These are phyloP conservation scores for Epizoanthus illoricatus DNA, from an alignment of 92 coral and sea anemone species.

Conservation along the genomic window DNA sequence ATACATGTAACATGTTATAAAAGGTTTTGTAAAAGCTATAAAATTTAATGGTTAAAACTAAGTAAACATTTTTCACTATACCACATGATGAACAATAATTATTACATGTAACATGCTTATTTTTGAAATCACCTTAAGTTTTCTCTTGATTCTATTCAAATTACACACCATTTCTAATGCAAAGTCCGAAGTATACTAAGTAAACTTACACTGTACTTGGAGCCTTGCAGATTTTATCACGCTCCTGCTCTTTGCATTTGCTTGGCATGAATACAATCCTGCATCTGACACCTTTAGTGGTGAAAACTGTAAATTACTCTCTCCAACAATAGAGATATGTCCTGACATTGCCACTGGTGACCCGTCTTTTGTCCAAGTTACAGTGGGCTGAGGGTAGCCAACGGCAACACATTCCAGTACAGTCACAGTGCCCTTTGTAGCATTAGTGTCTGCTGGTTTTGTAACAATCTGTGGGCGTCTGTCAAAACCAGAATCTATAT, in stretches of 20 bases:
- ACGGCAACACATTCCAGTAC: constrained; percentile 70
- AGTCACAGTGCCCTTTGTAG: constrained; percentile 56
- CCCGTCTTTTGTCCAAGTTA: constrained; percentile 79
- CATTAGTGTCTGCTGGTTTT: constrained; percentile 50
- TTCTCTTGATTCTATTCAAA: no score
- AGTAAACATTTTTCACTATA: no score
- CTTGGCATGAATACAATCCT: constrained; percentile 78
- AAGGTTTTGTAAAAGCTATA: no score
- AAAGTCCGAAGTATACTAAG: not conserved
- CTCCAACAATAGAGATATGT: constrained; percentile 56
- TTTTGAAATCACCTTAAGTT: no score
- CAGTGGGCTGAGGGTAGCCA: constrained; percentile 80
- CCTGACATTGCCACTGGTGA: constrained; percentile 51
- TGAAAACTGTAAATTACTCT: constrained; percentile 70
- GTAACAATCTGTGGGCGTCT: constrained; percentile 50
- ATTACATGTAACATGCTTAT: no score
- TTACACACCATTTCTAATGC: no score
- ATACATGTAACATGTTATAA: no score
- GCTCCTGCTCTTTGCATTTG: constrained; percentile 28
- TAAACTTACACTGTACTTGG: constrained; percentile 79
- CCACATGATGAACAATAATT: no score
- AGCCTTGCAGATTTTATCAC: constrained; percentile 51
- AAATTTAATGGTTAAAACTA: no score
- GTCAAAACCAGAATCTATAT: constrained; percentile 54
- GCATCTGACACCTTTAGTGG: constrained; percentile 67